Evolutionary conservation across 2,797 vertebrate genomes (phyloP).

Genomic region (Bufotes viridis): DNA sequence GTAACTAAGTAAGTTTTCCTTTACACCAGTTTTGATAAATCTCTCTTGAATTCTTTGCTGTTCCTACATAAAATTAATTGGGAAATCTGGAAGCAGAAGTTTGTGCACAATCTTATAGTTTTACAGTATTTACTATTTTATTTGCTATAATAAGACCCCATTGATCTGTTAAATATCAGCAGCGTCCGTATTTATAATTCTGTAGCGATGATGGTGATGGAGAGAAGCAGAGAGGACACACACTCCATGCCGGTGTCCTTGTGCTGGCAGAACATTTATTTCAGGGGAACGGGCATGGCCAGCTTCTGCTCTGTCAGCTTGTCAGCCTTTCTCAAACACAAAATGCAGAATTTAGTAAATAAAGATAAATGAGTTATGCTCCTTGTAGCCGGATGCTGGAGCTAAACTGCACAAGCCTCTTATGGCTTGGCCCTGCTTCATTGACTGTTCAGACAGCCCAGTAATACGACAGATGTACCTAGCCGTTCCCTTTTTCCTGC

Average conservation of each 20-base stretch:
- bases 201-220: conserved; percentile 38
- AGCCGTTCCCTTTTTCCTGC: conserved; percentile 81
- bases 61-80: too few species aligned
- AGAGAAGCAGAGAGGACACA: conserved; percentile 72
- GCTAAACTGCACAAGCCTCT: conserved; percentile 83
- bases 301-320: conserved; percentile 78
- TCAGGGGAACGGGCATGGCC: conserved; percentile 76
- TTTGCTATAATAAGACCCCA: background rate
- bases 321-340: conserved; percentile 77
- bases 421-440: conserved; percentile 85
- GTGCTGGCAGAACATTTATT: conserved; percentile 80
- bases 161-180: background rate
- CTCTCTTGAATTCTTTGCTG: too few species aligned
- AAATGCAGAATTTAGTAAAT: conserved; percentile 84
- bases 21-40: too few species aligned
- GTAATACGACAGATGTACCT: conserved; percentile 86
- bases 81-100: too few species aligned
- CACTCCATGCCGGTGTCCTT: conserved; percentile 72
- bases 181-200: background rate
- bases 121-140: background rate
- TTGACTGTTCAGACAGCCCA: conserved; percentile 86
- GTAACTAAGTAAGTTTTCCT: too few species aligned
- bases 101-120: too few species aligned
- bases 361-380: conserved; percentile 84
- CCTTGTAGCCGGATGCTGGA: conserved; percentile 79